Evolutionary conservation across 1,140 invertebrate species (phyloP).

Genomic region (Orchestia grillus): DNA sequence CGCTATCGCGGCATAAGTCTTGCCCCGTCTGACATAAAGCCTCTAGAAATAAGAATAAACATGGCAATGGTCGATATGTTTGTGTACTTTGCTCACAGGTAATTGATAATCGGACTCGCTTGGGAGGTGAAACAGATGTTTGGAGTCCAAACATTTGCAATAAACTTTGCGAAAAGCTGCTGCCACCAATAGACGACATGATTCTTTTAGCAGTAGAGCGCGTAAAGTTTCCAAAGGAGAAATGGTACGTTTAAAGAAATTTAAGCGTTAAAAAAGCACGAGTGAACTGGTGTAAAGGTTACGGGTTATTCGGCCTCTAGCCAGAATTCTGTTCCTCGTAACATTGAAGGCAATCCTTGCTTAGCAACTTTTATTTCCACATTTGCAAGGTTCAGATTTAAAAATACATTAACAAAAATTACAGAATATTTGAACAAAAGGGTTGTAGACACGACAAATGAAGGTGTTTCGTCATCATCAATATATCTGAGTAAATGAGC

Average conservation of each 20-base stretch:
- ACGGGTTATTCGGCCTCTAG: background rate
- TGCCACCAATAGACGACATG: background rate
- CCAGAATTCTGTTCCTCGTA: background rate
- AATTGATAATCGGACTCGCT: background rate
- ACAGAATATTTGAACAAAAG: background rate
- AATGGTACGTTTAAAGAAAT: background rate
- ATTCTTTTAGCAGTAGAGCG: background rate
- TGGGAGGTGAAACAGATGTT: background rate
- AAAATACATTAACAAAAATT: background rate
- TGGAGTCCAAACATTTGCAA: background rate
- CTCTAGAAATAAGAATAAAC: slow-evolving; percentile 10
- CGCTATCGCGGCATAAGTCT: slow-evolving; percentile 24
- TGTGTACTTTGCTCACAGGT: slow-evolving; percentile 7
- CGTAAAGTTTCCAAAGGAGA: background rate
- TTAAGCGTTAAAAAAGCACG: background rate
- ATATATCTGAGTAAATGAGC: no score
- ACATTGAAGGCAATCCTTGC: background rate
- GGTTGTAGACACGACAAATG: no score
- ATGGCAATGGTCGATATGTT: background rate
- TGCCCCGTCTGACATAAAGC: background rate
- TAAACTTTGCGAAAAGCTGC: background rate
- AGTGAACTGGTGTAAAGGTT: background rate
- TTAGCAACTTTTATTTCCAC: background rate
- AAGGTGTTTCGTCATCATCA: no score
- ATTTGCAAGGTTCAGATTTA: background rate